Base-by-base conservation (phyloP, 1,140 invertebrate genomes). In the Diprion similis region DNA sequence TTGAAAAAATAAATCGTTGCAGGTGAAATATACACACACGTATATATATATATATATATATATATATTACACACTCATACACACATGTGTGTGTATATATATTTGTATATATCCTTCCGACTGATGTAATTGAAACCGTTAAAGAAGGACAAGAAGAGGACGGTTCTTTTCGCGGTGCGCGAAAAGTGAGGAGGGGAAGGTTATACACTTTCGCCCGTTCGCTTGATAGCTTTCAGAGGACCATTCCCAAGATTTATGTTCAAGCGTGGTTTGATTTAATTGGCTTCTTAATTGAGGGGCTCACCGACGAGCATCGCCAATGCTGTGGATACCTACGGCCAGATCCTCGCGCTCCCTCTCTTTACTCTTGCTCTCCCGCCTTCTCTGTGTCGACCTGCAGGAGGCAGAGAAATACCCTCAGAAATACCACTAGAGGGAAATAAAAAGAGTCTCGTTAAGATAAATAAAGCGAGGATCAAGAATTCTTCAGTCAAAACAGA, bases 281-380 rank as follows among this genome's bases (percentile, higher is more conserved):
- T 59, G 51, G 51, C 51, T 59, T 59, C 51, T 59, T 59, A 59
- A 59, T 59, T 59, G 51, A 59, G 51, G 51, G 24, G n/a, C 51
- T 17, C 51, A 8, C 51, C 3, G 51, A 59, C 11, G 11, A 17
- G 51, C n/a, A 59, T 37, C 24, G 24, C 24, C 24, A 6, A 37
- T 37, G 24, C 11, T 59, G 6, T 59, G n/a, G 11, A 13, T 59
- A 17, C n/a, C 51, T 17, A 4, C 11, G 51, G n/a, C 3, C 51
- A 13, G n/a, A 17, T 59, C 51, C 51, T 8, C 51, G n/a, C 51
- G 11, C 51, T 59, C 11, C 51, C 11, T 37, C 24, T 37, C 24
- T 37, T 37, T 37, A 37, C 24, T 37, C 24, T 37, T 37, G 24
- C 24, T 37, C 51, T 15, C 51, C 6, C 11, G n/a, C 11, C 51